Percentiles rank a stretch among this genome's conserved stretches.
Evolutionary conservation across 1,140 invertebrate genomes (phyloP).

Genomic region (Drosophila dunni): DNA sequence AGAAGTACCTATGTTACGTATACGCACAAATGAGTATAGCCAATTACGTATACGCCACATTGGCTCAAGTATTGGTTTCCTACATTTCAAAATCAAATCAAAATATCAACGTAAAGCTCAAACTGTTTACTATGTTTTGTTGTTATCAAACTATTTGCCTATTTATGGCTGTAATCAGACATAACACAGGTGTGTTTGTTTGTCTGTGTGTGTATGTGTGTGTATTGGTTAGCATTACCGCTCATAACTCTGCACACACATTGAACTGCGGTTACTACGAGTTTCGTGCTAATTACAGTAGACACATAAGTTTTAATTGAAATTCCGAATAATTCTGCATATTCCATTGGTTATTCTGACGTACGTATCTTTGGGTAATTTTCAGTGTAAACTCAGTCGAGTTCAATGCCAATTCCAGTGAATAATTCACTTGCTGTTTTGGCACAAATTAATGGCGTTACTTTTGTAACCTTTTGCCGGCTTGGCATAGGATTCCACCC

Average conservation of each 20-base stretch:
- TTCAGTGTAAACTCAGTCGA: not conserved
- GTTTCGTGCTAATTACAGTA: not conserved
- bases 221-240: constrained; percentile 7
- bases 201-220: not conserved
- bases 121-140: constrained; percentile 43
- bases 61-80: constrained; percentile 32
- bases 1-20: constrained; percentile 5
- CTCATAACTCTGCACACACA: constrained; percentile 46
- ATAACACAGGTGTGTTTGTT: not conserved
- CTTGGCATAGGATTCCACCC: not conserved
- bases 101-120: constrained; percentile 73
- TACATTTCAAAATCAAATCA: constrained; percentile 65
- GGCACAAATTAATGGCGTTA: constrained; percentile 77
- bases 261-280: not conserved
- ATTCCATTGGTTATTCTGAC: not conserved
- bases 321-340: not conserved
- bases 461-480: constrained; percentile 76
- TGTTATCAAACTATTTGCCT: constrained; percentile 72
- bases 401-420: constrained; percentile 22
- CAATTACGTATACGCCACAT: constrained; percentile 40
- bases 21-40: not conserved
- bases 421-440: constrained; percentile 65
- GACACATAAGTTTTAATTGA: constrained; percentile 2
- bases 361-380: not conserved
- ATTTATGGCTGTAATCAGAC: constrained; percentile 46